These are phyloP conservation scores for Apodemus speciosus DNA, from an alignment of 2,113 vertebrate genomes.

Conservation along the genomic window DNA sequence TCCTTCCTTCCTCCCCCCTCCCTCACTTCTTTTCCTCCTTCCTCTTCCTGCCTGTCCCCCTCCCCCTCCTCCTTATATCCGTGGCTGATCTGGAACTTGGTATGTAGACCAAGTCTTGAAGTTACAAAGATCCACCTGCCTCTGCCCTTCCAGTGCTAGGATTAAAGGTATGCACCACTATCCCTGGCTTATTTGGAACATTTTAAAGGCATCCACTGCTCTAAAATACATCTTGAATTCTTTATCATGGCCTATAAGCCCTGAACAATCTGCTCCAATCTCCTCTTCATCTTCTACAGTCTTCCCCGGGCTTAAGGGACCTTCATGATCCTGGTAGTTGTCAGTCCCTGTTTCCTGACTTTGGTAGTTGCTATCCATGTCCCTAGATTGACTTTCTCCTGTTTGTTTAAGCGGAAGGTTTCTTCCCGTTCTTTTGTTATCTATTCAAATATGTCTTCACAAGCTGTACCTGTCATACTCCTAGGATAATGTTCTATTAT, in stretches of 20 bases:
- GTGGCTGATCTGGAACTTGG: not conserved
- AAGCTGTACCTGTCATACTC: not conserved
- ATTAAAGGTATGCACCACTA: not conserved
- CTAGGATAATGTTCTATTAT: not conserved
- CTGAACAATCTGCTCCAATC: not conserved
- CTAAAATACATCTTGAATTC: conserved; percentile 7
- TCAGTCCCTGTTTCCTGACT: not conserved
- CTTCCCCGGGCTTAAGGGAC: not conserved
- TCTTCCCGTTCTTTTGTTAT: not conserved
- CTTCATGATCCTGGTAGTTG: not conserved
- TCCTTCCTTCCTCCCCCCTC: no score
- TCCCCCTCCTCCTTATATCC: accelerated
- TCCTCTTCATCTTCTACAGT: not conserved
- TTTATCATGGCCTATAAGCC: not conserved
- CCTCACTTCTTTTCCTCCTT: not conserved
- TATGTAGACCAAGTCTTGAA: not conserved
- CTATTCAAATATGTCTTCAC: not conserved
- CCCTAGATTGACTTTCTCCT: not conserved
- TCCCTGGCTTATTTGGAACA: not conserved
- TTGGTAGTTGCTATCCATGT: not conserved
- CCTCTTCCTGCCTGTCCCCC: not conserved
- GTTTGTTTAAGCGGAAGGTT: not conserved
- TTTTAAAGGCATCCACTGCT: not conserved
- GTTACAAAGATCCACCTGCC: not conserved
- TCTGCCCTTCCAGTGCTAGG: not conserved